Conservation (phyloP, 2,113 vertebrate genomes). For the Lampris megalopsis region DNA sequence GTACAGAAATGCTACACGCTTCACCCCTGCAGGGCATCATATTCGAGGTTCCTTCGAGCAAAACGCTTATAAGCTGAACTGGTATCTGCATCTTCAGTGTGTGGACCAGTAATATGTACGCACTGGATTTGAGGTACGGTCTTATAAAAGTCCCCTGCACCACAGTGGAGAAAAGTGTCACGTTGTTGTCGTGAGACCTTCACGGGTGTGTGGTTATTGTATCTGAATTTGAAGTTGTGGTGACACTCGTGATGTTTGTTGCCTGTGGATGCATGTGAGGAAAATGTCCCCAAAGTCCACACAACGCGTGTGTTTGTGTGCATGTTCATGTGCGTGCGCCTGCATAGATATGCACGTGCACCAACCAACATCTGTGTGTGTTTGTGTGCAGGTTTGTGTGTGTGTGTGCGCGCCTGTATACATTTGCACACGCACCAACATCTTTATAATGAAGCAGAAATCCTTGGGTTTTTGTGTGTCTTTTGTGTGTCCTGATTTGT, state of each 20-base stretch:
- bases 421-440: slow-evolving; percentile 12
- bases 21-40: neutral
- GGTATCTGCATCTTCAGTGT: neutral
- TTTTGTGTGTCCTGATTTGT: slow-evolving; percentile 38
- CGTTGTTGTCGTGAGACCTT: no score
- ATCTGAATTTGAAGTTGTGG: no score
- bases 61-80: neutral
- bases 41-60: neutral
- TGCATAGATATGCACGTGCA: neutral
- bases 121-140: neutral
- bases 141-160: neutral
- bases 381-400: neutral
- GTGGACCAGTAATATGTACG: neutral
- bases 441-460: slow-evolving; percentile 1
- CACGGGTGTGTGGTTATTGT: no score
- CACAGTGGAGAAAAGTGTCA: no score
- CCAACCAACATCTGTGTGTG: neutral
- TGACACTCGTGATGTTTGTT: no score
- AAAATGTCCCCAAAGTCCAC: no score
- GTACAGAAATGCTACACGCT: no score
- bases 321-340: no score
- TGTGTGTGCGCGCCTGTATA: neutral
- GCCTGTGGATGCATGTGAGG: no score
- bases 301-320: neutral
- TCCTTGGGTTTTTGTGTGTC: slow-evolving; percentile 9